Percentiles rank a stretch among this genome's conserved stretches.
phyloP scores from a whole-genome alignment of 2,797 vertebrate species.

The Craterocephalus amniculus region DNA sequence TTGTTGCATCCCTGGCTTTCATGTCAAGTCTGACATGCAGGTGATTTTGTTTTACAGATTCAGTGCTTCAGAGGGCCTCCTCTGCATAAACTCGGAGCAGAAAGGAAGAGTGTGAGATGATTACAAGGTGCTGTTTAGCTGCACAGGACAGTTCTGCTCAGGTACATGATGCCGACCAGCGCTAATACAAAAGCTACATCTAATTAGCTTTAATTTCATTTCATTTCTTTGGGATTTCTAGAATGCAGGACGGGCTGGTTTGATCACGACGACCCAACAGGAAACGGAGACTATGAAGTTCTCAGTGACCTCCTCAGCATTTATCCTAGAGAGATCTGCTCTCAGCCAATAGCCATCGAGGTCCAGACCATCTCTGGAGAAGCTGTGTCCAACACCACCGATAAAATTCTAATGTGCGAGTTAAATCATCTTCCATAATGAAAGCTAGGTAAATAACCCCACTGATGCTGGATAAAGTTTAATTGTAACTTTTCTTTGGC shows the following conservation, averaged over 20 bases:
- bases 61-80: background rate
- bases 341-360: constrained; percentile 59
- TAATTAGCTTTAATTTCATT: background rate
- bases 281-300: background rate
- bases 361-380: constrained; percentile 57
- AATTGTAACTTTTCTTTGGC: constrained; percentile 19
- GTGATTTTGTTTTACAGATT: background rate
- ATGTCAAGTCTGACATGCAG: background rate
- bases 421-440: background rate
- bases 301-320: background rate
- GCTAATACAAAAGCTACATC: no score
- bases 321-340: constrained; percentile 62
- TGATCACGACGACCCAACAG: background rate
- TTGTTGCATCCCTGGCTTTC: no score
- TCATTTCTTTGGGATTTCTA: background rate
- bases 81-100: background rate
- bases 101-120: background rate
- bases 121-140: background rate
- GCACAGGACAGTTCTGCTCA: background rate
- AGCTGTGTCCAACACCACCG: constrained; percentile 47
- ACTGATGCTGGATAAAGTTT: background rate
- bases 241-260: background rate
- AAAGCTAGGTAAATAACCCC: background rate
- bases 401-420: constrained; percentile 51
- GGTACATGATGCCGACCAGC: background rate